A percentile compares a stretch with the other conserved stretches of the same genome.
Evolutionary conservation across 2,888 invertebrate species (phyloP).

Genomic region (Trachelus stipa): DNA sequence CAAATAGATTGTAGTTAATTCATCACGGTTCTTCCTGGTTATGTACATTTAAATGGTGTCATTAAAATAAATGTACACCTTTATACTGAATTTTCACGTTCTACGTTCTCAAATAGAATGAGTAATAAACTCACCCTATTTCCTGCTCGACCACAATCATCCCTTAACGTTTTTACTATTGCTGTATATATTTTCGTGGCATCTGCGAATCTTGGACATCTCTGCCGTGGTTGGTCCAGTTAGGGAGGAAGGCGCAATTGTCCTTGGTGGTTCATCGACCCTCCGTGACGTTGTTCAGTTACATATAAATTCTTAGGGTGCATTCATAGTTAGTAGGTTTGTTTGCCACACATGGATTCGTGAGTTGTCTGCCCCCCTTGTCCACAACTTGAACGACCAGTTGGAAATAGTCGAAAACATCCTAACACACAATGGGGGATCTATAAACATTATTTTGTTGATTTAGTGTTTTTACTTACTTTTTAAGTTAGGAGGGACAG

Average conservation of each 20-base stretch:
- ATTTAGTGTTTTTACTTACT: not conserved
- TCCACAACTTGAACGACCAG: not conserved
- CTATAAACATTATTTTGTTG: not conserved
- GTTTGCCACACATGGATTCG: not conserved
- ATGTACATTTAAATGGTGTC: not conserved
- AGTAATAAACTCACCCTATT: not conserved
- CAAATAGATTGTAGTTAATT: not conserved
- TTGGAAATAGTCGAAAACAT: not conserved
- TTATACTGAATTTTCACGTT: not conserved
- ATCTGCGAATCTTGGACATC: not conserved
- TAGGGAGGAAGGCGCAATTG: not conserved
- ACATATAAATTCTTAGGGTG: not conserved
- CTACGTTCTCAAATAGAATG: not conserved
- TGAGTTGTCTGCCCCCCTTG: not conserved
- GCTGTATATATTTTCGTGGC: not conserved
- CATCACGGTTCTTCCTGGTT: not conserved
- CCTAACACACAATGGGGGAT: too few species aligned
- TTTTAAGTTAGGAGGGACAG: not conserved
- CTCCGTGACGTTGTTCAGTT: not conserved
- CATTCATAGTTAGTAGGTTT: not conserved
- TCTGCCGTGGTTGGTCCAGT: not conserved
- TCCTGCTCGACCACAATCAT: not conserved
- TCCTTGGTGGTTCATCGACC: not conserved
- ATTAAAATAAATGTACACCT: not conserved
- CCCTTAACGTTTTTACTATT: not conserved